Evolutionary conservation across 1,140 invertebrate genomes (phyloP), one percentile per base, ranked within the genome.

Genomic region (Cherax destructor): DNA sequence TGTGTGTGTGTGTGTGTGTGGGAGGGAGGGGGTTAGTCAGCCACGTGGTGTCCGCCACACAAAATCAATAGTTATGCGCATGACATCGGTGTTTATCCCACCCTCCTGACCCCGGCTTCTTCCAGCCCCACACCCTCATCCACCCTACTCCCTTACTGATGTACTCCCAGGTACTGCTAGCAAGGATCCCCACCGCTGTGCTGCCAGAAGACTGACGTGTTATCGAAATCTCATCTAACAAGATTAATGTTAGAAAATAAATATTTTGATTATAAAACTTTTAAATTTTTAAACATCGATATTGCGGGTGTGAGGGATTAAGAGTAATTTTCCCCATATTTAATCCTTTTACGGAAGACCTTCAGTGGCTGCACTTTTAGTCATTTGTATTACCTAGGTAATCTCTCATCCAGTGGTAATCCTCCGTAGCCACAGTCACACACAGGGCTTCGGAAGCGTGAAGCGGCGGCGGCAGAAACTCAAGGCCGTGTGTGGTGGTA

Each of bases 11-110:
- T 41, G 30, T 41, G 30, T 41, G 30, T 0, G 30, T 1, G 30
- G 30, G 30, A 41, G 30, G 30, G 30, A 41, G 30, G 30, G 30
- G 30, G 30, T 41, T 1, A 21, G 79, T 47, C 24, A 50, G 79
- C 79, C 79, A 81, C 79, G 79, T 81, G 79, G 79, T 81, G 50
- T 52, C 18, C 50, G 21, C 79, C 21, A 9, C 50, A 59, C 79
- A 81, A 59, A 81, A 81, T 81, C 79, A 81, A 81, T 81, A 81
- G 50, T 30, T 5, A 56, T n/a, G 79, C 79, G 79, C 79, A 81
- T 81, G 79, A 13, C 79, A 59, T 21, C 79, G 50, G 30, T 50
- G 24, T 6, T 18, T 16, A 16, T 59, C 79, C 50, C 50, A 50
- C 52, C 65, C 16, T 21, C 13, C 21, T n/a, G 65, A 69, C 65